Evolutionary conservation across 2,888 invertebrate genomes (phyloP).

Genomic region (Ophion ventricosus): DNA sequence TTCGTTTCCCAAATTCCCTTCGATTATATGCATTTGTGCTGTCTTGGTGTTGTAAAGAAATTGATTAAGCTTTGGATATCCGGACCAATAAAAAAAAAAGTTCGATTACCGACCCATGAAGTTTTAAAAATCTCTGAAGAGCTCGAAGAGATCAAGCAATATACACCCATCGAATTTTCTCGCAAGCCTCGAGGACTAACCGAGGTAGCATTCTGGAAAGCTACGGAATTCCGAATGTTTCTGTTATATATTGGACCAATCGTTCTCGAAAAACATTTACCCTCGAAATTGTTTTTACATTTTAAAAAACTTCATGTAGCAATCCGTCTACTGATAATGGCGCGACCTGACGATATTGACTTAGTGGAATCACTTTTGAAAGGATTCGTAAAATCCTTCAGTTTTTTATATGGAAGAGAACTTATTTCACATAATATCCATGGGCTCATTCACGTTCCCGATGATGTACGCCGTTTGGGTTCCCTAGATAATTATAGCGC

Average conservation of each 20-base stretch:
- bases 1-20: constrained; percentile 30
- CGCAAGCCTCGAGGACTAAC: constrained; percentile 20
- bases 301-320: too few species aligned
- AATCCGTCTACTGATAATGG: constrained; percentile 20
- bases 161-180: too few species aligned
- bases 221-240: constrained; percentile 35
- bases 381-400: too few species aligned
- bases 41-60: constrained; percentile 33
- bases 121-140: too few species aligned
- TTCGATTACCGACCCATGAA: too few species aligned
- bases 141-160: too few species aligned
- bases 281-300: too few species aligned
- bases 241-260: constrained; percentile 16
- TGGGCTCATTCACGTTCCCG: constrained; percentile 22
- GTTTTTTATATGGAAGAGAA: too few species aligned
- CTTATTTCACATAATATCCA: constrained; percentile 38
- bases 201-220: constrained; percentile 27
- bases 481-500: constrained; percentile 37
- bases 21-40: constrained; percentile 40
- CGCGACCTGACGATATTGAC: constrained; percentile 20
- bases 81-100: too few species aligned
- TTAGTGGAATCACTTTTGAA: constrained; percentile 22
- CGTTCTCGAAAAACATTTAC: too few species aligned
- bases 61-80: constrained; percentile 13
- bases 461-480: constrained; percentile 34